phyloP scores from a whole-genome alignment of 2,888 invertebrate genomes.

The Phalera bucephala region DNA sequence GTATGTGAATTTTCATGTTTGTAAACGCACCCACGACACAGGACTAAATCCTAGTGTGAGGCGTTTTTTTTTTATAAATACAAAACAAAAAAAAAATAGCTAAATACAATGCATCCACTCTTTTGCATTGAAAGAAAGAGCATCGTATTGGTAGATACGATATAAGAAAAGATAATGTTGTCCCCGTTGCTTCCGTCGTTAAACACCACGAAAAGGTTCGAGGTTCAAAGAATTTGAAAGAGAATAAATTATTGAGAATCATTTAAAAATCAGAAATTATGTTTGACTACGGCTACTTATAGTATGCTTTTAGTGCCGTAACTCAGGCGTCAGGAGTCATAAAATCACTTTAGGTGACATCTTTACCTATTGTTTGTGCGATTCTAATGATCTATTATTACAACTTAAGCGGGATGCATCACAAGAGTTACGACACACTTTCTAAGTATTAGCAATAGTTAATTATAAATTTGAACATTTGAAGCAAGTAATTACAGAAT shows the following conservation, averaged over 20 bases:
- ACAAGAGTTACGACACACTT: conserved; percentile 49
- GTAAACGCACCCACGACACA: too few relatives aligned
- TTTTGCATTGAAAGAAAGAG: too few relatives aligned
- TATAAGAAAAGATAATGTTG: too few relatives aligned
- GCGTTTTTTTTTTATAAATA: too few relatives aligned
- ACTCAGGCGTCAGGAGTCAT: conserved; percentile 23
- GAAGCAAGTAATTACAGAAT: too few relatives aligned
- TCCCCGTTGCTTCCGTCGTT: background rate
- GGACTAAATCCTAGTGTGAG: too few relatives aligned
- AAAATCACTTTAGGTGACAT: conserved; percentile 32
- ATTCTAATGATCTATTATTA: conserved; percentile 25
- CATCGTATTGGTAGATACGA: too few relatives aligned
- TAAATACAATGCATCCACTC: too few relatives aligned
- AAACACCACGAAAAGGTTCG: background rate
- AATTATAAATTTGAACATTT: conserved; percentile 25
- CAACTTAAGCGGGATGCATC: conserved; percentile 23
- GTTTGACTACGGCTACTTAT: conserved; percentile 9
- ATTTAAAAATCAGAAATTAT: too few relatives aligned
- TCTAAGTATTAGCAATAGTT: conserved; percentile 31
- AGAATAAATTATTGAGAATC: background rate
- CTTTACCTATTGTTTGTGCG: conserved; percentile 37
- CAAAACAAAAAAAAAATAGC: too few relatives aligned
- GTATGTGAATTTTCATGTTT: too few relatives aligned
- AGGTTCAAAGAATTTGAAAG: background rate
- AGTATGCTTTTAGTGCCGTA: conserved; percentile 11